These are phyloP conservation scores for Eulemur albifrons DNA, from an alignment of 2,797 vertebrate genomes.

Conservation along the genomic window DNA sequence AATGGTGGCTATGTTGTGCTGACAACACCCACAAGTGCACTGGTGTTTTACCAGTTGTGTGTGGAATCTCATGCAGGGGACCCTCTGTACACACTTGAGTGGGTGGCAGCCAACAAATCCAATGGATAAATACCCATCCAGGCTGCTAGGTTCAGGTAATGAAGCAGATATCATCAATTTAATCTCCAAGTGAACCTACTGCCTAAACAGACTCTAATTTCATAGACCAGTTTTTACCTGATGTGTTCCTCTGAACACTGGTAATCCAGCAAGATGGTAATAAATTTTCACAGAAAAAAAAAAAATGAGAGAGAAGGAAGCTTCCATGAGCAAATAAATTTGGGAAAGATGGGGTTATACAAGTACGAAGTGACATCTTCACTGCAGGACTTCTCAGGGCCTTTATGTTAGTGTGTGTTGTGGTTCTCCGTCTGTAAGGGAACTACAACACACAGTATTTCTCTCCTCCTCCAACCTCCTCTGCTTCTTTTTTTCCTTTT, in stretches of 20 bases:
- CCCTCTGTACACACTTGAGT: too few species aligned
- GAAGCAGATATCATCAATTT: not conserved
- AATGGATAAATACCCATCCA: not conserved
- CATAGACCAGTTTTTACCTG: not conserved
- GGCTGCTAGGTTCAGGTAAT: not conserved
- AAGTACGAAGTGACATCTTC: not conserved
- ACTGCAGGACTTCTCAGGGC: not conserved
- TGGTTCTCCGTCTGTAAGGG: not conserved
- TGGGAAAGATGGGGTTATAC: not conserved
- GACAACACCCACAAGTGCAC: not conserved
- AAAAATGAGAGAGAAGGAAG: not conserved
- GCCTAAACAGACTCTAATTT: not conserved
- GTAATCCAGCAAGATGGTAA: not conserved
- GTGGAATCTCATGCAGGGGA: not conserved
- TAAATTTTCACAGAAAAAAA: not conserved
- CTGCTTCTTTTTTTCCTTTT: not conserved
- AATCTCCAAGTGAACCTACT: not conserved
- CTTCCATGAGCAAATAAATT: not conserved
- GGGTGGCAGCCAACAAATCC: not conserved
- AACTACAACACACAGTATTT: not conserved
- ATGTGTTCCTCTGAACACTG: not conserved
- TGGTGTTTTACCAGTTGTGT: not conserved
- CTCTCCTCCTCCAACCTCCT: not conserved
- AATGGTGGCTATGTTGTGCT: not conserved
- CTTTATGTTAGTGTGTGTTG: not conserved